These are phyloP conservation scores for Lepidocyrtinus sp. DNA, from an alignment of 2,888 invertebrate genomes.

Conservation along the genomic window DNA sequence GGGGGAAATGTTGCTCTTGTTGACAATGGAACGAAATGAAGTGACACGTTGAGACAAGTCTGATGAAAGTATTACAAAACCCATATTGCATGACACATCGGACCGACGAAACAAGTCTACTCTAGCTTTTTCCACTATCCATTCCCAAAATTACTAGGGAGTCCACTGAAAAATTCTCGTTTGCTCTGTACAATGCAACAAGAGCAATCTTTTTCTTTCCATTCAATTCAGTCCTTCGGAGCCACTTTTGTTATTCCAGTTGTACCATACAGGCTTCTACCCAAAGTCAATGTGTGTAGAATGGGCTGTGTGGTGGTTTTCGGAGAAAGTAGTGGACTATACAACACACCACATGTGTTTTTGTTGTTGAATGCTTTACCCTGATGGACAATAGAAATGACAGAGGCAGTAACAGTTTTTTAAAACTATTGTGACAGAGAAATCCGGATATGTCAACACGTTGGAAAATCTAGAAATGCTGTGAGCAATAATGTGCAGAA, in stretches of 20 bases:
- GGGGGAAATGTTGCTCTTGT: constrained; percentile 15
- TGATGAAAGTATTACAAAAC: constrained; percentile 55
- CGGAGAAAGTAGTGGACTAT: background rate
- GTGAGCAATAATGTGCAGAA: constrained; percentile 4
- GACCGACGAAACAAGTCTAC: background rate
- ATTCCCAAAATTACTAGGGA: background rate
- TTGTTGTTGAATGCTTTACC: background rate
- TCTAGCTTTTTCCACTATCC: background rate
- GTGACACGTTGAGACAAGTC: constrained; percentile 57
- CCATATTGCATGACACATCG: constrained; percentile 40
- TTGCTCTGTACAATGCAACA: constrained; percentile 1
- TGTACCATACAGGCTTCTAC: too few relatives aligned
- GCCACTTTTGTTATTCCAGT: background rate
- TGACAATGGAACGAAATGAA: constrained; percentile 59
- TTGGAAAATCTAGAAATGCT: constrained; percentile 36
- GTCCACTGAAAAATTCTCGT: background rate
- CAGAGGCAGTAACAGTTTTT: constrained; percentile 31
- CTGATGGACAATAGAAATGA: constrained; percentile 44
- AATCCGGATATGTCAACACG: constrained; percentile 56
- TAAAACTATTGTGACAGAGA: constrained; percentile 42
- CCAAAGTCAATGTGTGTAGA: too few relatives aligned
- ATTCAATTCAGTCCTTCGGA: background rate
- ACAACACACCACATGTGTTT: constrained; percentile 19
- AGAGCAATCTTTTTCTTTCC: background rate
- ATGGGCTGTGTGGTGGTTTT: too few relatives aligned